A percentile compares a stretch with the other conserved stretches of the same genome.
These are phyloP conservation scores for Drosophila prosaltans DNA, from an alignment of 1,140 invertebrate genomes.

Conservation along the genomic window DNA sequence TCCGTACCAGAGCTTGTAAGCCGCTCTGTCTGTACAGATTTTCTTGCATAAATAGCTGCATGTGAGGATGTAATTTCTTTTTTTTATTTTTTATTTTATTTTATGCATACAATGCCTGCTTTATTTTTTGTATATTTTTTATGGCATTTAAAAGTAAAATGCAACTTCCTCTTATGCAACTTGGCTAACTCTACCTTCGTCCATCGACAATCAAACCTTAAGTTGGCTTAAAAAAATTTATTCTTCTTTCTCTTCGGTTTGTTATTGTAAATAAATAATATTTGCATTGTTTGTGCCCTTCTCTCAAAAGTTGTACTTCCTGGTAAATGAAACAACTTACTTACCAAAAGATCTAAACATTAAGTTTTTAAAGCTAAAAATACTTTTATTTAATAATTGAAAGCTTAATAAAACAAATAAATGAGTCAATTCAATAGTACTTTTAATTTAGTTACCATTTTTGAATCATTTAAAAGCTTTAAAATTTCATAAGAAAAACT, in stretches of 20 bases:
- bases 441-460: too few species aligned
- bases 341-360: not conserved
- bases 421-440: too few species aligned
- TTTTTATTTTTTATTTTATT: not conserved
- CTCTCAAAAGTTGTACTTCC: constrained; percentile 27
- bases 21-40: constrained; percentile 64
- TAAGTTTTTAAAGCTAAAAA: not conserved
- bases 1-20: constrained; percentile 42
- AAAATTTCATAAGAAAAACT: too few species aligned
- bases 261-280: constrained; percentile 52
- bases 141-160: constrained; percentile 67
- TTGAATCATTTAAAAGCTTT: too few species aligned
- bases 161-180: constrained; percentile 46
- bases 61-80: constrained; percentile 40
- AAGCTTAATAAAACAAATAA: too few species aligned
- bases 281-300: constrained; percentile 34
- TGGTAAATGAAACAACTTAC: not conserved
- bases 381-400: too few species aligned
- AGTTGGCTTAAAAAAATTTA: constrained; percentile 49
- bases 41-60: constrained; percentile 75
- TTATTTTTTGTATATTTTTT: constrained; percentile 14
- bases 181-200: constrained; percentile 7
- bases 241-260: constrained; percentile 49
- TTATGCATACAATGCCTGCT: not conserved
- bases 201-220: constrained; percentile 49